Percentiles rank a stretch among this genome's conserved stretches.
These are phyloP conservation scores for Cyanoderma ruficeps DNA, from an alignment of 2,113 vertebrate genomes.

Conservation along the genomic window DNA sequence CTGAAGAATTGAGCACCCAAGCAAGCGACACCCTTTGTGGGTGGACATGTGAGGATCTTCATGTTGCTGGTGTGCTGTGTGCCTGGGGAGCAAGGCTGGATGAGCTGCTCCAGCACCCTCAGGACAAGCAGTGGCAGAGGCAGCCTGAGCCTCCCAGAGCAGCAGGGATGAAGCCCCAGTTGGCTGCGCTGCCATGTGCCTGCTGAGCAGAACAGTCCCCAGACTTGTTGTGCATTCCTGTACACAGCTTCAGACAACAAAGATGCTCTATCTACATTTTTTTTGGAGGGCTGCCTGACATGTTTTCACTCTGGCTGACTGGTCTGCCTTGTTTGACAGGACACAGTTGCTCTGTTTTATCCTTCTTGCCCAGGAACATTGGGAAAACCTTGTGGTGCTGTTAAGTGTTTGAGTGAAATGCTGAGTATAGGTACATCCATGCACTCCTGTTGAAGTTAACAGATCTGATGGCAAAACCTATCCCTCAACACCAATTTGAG, in stretches of 20 bases:
- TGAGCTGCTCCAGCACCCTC: not conserved
- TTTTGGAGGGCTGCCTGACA: not conserved
- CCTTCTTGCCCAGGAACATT: not conserved
- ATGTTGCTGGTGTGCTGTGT: not conserved
- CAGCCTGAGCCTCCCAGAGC: not conserved
- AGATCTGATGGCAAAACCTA: not conserved
- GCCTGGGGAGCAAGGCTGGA: not conserved
- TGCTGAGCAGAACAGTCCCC: not conserved
- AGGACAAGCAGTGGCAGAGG: not conserved
- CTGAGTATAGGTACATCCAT: not conserved
- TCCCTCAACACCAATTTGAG: not conserved
- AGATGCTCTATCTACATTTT: not conserved
- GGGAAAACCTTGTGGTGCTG: not conserved
- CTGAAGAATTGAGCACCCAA: not conserved
- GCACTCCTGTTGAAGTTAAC: not conserved
- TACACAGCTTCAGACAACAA: not conserved
- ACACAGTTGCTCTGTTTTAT: not conserved
- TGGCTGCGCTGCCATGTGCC: rapidly evolving
- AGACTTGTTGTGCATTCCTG: not conserved
- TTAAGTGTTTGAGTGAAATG: not conserved
- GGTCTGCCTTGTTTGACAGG: not conserved
- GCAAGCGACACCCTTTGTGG: not conserved
- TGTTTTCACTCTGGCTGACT: not conserved
- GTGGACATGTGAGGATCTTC: not conserved
- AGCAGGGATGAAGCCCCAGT: not conserved